Percentiles rank a stretch among this genome's conserved stretches.
These are phyloP conservation scores for Neofelis nebulosa DNA, from an alignment of 2,113 vertebrate genomes.

Conservation along the genomic window DNA sequence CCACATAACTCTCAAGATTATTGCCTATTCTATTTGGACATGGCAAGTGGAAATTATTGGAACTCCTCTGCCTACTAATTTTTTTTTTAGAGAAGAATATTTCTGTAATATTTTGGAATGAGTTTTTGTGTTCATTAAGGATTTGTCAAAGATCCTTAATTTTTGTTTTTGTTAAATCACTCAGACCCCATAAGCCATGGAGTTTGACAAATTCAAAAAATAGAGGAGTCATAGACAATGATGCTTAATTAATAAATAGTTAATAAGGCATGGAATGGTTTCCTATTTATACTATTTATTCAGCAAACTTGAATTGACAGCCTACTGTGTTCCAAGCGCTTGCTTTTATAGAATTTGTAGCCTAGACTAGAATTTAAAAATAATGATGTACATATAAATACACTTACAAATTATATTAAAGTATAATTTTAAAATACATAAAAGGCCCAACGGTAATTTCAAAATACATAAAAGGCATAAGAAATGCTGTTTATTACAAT, in stretches of 20 bases:
- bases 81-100: background rate
- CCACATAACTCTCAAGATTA: background rate
- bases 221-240: background rate
- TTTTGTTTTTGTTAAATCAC: constrained; percentile 28
- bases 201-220: background rate
- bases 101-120: background rate
- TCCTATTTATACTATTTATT: background rate
- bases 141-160: constrained; percentile 6
- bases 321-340: background rate
- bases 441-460: background rate
- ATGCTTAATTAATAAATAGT: background rate
- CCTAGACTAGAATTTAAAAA: background rate
- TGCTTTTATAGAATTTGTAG: background rate
- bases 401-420: background rate
- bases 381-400: background rate
- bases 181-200: background rate
- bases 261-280: background rate
- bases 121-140: background rate
- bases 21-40: background rate
- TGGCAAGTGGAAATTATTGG: background rate
- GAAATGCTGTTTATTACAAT: background rate
- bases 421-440: background rate
- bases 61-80: background rate
- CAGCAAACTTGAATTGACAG: background rate
- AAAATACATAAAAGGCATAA: background rate